Evolutionary conservation across 2,113 vertebrate species (phyloP).

Genomic region (Malaclemys terrapin): DNA sequence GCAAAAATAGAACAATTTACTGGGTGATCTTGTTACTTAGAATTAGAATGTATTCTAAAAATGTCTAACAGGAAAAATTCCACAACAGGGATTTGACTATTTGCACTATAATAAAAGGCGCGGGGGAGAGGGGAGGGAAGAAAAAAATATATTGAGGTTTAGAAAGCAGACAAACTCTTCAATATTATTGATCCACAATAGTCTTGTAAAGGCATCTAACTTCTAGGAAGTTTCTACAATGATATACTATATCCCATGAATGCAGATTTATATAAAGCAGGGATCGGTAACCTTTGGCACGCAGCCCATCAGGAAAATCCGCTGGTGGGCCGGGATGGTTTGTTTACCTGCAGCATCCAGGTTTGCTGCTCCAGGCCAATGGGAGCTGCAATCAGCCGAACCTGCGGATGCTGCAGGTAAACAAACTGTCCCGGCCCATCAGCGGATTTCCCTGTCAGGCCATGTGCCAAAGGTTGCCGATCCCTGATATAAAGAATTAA

Average conservation of each 20-base stretch:
- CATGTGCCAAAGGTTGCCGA: no score
- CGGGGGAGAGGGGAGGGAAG: not conserved
- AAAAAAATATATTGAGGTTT: not conserved
- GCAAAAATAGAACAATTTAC: fast-evolving
- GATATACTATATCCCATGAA: not conserved
- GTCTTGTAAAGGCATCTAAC: not conserved
- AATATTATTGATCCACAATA: not conserved
- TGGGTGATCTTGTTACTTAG: not conserved
- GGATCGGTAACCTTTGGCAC: no score
- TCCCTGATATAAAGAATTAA: not conserved
- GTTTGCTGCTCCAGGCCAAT: no score
- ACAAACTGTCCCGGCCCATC: no score
- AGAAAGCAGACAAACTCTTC: not conserved
- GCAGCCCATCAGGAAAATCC: no score
- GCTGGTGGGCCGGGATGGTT: no score
- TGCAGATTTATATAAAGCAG: not conserved
- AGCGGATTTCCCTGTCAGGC: no score
- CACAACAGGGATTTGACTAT: not conserved
- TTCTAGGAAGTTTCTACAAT: not conserved
- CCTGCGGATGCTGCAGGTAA: no score
- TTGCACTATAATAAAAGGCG: fast-evolving
- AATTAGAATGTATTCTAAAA: not conserved
- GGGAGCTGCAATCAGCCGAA: no score
- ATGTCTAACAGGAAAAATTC: not conserved
- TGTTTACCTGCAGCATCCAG: no score